Evolutionary conservation across 2,888 invertebrate species (phyloP), one percentile per base, ranked within the genome.

Genomic region (Callinectes sapidus): DNA sequence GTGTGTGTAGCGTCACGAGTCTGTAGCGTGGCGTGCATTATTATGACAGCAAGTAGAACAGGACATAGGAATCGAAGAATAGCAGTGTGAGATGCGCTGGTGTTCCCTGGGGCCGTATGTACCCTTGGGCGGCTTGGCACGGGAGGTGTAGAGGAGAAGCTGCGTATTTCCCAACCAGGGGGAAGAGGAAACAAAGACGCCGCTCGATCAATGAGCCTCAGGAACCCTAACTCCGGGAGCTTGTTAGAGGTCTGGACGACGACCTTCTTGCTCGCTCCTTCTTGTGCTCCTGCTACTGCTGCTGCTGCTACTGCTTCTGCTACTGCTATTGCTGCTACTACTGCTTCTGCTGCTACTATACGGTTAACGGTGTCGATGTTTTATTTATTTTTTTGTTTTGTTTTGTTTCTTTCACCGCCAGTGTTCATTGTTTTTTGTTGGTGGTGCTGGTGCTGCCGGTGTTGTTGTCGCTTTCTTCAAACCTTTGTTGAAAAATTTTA

Each of bases 131-230:
- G 81, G 35, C 81, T 28, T 81, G 81, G 28, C 35, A 35, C 35
- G 81, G 81, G 81, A 71, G 81, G 35, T 81, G 35, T 81, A 81
- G 81, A 81, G 81, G 81, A 81, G 81, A 81, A 81, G 32, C 81
- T 81, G 81, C 35, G 81, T 81, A 81, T 81, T 81, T 81, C 81
- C 81, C 81, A 16, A 35, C 32, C 81, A 81, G 35, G 32, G 81
- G 81, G 81, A 32, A 81, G 81, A 16, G 81, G 81, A 32, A 81
- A 81, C 81, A 81, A 81, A 81, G 81, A 81, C 32, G 81, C 35
- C 35, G 81, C 81, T 81, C 81, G 81, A 81, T 81, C 81, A 81
- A 81, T 81, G 81, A 35, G 81, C 81, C 81, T 81, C 81, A 81
- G 81, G 81, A 81, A 81, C 81, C 81, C 81, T 81, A 81, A 81